Evolutionary conservation across 2,113 vertebrate species (phyloP).

Genomic region (Cygnus buccinator): DNA sequence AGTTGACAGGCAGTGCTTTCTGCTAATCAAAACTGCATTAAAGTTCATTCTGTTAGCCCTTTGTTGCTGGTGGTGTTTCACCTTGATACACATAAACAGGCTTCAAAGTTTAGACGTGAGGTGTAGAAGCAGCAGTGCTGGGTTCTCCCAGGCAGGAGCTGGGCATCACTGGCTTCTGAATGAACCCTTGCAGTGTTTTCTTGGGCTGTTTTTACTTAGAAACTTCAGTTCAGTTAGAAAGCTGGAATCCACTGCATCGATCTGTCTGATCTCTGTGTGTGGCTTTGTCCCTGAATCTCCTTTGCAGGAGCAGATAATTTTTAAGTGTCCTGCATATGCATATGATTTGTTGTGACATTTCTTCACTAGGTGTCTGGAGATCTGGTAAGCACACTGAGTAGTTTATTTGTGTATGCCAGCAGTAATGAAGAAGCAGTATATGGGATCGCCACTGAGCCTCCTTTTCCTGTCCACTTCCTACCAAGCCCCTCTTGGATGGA

Average conservation of each 20-base stretch:
- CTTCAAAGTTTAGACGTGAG: neutral
- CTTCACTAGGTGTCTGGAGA: neutral
- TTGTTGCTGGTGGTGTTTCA: neutral
- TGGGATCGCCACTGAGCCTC: neutral
- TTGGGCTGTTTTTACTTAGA: neutral
- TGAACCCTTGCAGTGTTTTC: neutral
- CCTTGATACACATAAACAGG: neutral
- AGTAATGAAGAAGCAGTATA: neutral
- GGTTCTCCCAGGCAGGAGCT: neutral
- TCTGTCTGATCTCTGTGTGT: neutral
- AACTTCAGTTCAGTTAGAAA: neutral
- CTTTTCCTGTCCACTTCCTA: neutral
- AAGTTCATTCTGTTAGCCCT: neutral
- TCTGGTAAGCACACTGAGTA: neutral
- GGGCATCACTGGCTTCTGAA: neutral
- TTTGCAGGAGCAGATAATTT: neutral
- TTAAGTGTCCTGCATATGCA: neutral
- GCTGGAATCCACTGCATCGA: rapidly evolving
- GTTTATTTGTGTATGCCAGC: neutral
- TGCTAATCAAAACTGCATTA: neutral
- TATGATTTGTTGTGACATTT: neutral
- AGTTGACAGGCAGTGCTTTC: neutral
- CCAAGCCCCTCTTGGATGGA: neutral
- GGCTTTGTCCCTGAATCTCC: neutral
- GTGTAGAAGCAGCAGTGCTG: neutral